Evolutionary conservation across 1,140 invertebrate species (phyloP).

Genomic region (Carposina sasakii): DNA sequence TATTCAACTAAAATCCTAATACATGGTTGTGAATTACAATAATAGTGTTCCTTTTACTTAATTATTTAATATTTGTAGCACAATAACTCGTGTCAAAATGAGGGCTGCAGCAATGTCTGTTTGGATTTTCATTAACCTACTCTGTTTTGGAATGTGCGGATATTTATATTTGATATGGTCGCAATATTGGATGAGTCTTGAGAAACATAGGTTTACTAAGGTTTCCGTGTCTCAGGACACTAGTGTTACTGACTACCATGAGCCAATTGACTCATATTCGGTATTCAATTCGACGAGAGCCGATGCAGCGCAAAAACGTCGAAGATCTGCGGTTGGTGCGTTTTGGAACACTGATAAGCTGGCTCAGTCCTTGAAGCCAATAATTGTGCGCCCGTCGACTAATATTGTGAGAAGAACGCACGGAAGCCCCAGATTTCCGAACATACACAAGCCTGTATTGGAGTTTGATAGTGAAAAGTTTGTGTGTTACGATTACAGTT

Average conservation of each 20-base stretch:
- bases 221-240: constrained; percentile 40
- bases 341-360: constrained; percentile 34
- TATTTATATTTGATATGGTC: constrained; percentile 82
- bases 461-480: constrained; percentile 72
- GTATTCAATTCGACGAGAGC: too few species aligned
- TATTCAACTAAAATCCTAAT: too few species aligned
- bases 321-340: constrained; percentile 42
- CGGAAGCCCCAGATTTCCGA: constrained; percentile 74
- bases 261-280: too few species aligned
- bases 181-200: constrained; percentile 78
- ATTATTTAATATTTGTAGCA: too few species aligned
- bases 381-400: constrained; percentile 30
- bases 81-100: constrained; percentile 55
- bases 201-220: constrained; percentile 65
- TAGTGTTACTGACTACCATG: too few species aligned
- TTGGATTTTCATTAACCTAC: constrained; percentile 80
- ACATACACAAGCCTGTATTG: constrained; percentile 69
- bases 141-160: constrained; percentile 80
- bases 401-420: constrained; percentile 48
- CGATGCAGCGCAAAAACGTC: constrained; percentile 42
- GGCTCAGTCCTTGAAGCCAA: constrained; percentile 29
- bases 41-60: too few species aligned
- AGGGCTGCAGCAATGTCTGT: constrained; percentile 77
- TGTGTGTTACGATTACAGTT: constrained; percentile 64
- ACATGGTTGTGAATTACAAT: constrained; percentile 24